These are phyloP conservation scores for Chirona hameri DNA, from an alignment of 2,888 invertebrate species.

Conservation along the genomic window DNA sequence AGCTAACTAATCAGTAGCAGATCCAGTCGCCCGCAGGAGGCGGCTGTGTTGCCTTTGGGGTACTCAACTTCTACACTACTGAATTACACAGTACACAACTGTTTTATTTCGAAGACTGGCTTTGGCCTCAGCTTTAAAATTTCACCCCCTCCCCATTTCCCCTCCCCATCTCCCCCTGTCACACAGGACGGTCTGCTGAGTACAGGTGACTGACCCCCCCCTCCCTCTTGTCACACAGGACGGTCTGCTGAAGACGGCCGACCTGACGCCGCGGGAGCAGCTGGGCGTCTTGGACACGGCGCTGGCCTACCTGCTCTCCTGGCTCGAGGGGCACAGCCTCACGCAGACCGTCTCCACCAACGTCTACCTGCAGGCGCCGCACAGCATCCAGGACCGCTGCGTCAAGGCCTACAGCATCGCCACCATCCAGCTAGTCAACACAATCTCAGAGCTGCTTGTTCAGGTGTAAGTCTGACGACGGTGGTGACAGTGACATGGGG, in stretches of 20 bases:
- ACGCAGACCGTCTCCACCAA: constrained; percentile 97
- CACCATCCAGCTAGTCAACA: constrained; percentile 81
- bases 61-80: no score
- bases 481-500: neutral
- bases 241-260: constrained; percentile 70
- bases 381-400: constrained; percentile 73
- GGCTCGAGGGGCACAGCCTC: constrained; percentile 94
- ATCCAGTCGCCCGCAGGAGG: no score
- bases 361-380: constrained; percentile 87
- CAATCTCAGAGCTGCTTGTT: constrained; percentile 61
- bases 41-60: no score
- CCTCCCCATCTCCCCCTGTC: neutral
- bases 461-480: constrained; percentile 2
- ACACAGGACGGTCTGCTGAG: neutral
- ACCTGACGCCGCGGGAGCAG: constrained; percentile 70
- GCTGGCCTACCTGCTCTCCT: constrained; percentile 88
- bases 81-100: no score
- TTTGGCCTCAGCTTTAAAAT: no score
- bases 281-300: constrained; percentile 94
- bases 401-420: constrained; percentile 82
- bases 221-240: constrained; percentile 52
- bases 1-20: no score
- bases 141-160: no score
- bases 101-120: no score
- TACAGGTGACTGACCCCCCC: constrained; percentile 34